Base-by-base conservation (phyloP, 1,140 invertebrate species). In the Drosophila varians region DNA sequence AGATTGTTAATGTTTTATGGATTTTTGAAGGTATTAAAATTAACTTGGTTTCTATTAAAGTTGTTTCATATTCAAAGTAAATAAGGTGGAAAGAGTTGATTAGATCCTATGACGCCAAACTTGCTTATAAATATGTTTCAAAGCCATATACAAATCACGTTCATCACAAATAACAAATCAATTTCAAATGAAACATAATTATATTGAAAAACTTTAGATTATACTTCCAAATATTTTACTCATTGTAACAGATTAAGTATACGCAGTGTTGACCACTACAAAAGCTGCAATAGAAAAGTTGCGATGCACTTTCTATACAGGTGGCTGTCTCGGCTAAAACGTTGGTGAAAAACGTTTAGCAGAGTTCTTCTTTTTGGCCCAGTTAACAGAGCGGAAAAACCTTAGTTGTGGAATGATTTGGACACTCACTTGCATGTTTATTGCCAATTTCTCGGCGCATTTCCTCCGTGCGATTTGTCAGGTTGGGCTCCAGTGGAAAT, bases 361-460 rank as follows among this genome's bases (percentile, higher is more conserved):
- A 9, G 0, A 25, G 25, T 1, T 3, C 8, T 1, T 1, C 53
- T 18, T 14, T 5, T 8, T 18, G 3, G 8, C 8, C 31, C 16
- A 12, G 46, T 9, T 46, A 34, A 45, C 53, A 47, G 46, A 0
- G 12, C 14, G 12, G 4, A 4, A 7, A 9, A 16, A 4, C 0
- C 1, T 7, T 2, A 12, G 36, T 18, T 26, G 19, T 5, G 5
- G 1, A 38, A 38, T 38, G 3, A 1, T 9, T 45, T 19, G 7
- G 4, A 16, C 8, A 92, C 92, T 92, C 82, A 93, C 92, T 91
- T 90, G 91, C 86, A 77, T 92, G 91, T 56, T 92, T 90, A 34
- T 91, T 90, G 51, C 92, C 92, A 69, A 92, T 91, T 80, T 91
- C 91, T 47, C 74, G 93, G 25, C 73, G 75, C 64, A 93, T 80